Evolutionary conservation across 1,140 invertebrate genomes (phyloP).

Genomic region (Drosophila serrata): DNA sequence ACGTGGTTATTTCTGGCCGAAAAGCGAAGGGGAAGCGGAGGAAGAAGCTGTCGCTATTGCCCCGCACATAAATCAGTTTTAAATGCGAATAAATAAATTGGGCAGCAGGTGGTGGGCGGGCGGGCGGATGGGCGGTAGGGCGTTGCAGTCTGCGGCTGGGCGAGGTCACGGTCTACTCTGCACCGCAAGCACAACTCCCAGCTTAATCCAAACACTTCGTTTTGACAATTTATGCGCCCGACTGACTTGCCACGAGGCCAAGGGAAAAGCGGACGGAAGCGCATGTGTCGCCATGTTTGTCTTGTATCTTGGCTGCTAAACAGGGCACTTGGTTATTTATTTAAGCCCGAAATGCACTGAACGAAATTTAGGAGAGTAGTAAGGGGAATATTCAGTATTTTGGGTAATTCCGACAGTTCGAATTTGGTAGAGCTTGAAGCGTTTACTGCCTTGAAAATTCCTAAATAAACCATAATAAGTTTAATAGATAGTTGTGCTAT

Average conservation of each 20-base stretch:
- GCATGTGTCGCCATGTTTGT: conserved; percentile 69
- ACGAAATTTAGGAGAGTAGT: not conserved
- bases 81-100: conserved; percentile 82
- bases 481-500: too few species aligned
- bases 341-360: conserved; percentile 36
- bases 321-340: conserved; percentile 64
- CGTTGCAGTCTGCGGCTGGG: conserved; percentile 34
- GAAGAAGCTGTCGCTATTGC: conserved; percentile 44
- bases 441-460: too few species aligned
- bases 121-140: too few species aligned
- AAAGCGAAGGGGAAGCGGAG: not conserved
- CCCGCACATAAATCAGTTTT: conserved; percentile 79
- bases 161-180: conserved; percentile 45
- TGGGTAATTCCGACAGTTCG: too few species aligned
- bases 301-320: conserved; percentile 62
- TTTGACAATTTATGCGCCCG: conserved; percentile 75
- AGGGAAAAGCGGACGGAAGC: conserved; percentile 7
- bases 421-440: too few species aligned
- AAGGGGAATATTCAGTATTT: not conserved
- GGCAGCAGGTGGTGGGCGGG: conserved; percentile 37
- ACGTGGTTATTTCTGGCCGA: conserved; percentile 45
- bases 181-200: conserved; percentile 32
- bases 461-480: too few species aligned
- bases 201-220: conserved; percentile 74
- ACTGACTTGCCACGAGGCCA: conserved; percentile 28